Base-by-base conservation (phyloP, 2,888 invertebrate species). In the Brachyopa scutellaris region DNA sequence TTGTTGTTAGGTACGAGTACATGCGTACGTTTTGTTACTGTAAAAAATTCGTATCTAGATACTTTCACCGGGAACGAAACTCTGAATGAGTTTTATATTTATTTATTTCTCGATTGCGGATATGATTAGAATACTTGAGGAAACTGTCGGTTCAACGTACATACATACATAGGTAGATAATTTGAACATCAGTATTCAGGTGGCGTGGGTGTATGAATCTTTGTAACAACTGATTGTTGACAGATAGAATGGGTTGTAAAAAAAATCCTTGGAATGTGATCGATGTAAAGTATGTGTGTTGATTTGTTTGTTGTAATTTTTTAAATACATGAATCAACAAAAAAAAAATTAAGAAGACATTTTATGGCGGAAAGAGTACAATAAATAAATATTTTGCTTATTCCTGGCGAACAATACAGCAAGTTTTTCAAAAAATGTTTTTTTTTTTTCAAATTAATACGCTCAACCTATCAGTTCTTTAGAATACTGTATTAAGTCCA, bases 201-300 rank as follows among this genome's bases (percentile, higher is more conserved):
- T 55, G 47, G 29, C 26, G 61, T 66, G 9, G 31, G 8, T 29
- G 15, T 40, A 77, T 77, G 70, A 77, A 82, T 82, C 66, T 66
- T 33, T 72, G 72, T 82, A 64, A 77, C 77, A 77, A 72, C 59
- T 61, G 59, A 66, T 82, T 72, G 70, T 42, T 80, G 69, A 76
- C 76, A 53, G 49, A 19, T 62, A 19, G 31, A 72, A 77, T 82
- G 59, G 53, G 66, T 70, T 82, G 76, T 70, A 77, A 62, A 82
- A 72, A 61, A 64, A 49, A 66, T 77, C 66, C 42, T 49, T 47
- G 82, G 69, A 82, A 72, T 77, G 62, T 70, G 64, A 74, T 74
- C 57, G 23, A 64, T 36, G 61, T n/a, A 26, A 47, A 47, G 5
- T 15, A 38, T 66, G 59, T 26, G 13, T 0, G 7, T 26, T 33